Evolutionary conservation across 2,888 invertebrate genomes (phyloP), one percentile per base, ranked within the genome.

Genomic region (Aphidius colemani): DNA sequence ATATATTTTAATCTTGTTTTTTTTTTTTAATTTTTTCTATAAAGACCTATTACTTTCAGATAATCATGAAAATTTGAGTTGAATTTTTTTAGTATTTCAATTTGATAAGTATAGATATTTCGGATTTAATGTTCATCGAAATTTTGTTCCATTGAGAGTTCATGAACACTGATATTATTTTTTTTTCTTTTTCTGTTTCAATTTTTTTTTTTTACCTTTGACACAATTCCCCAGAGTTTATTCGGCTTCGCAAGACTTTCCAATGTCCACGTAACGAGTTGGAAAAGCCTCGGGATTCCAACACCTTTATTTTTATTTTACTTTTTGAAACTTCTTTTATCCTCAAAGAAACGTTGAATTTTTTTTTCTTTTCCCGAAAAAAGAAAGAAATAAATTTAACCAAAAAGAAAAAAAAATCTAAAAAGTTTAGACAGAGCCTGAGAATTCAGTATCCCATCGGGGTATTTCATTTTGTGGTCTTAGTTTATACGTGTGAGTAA

Each of bases 261-360:
- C 50, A 59, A 51, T 59, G 51, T 44, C 43, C 18, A 51, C 43
- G 30, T 59, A 59, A 59, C 59, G 51, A 59, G 59, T 50, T 59
- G 59, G 44, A 51, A 51, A 51, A 59, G 43, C 44, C 45, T 18
- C 30, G 8, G 13, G 18, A 43, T 51, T 51, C 50, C 43, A n/a
- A 51, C 43, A 30, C 41, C 7, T 56, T 30, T 11, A 30, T 10
- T 45, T 45, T 18, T 30, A 18, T 2, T 45, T 45, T 43, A 10
- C 7, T 44, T 13, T 56, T 56, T 39, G n/a, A 9, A 13, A 9
- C 55, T 30, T 44, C 13, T 44, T 55, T 18, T 55, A 44, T 13
- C 6, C 30, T 9, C 44, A 56, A 44, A 48, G 46, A 56, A 9
- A 10, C 7, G 9, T 7, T 7, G 7, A 7, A 51, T 39, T n/a